Percentiles rank a stretch among this genome's conserved stretches.
Evolutionary conservation across 2,113 vertebrate species (phyloP).

Genomic region (Benitochromis conjunctus): DNA sequence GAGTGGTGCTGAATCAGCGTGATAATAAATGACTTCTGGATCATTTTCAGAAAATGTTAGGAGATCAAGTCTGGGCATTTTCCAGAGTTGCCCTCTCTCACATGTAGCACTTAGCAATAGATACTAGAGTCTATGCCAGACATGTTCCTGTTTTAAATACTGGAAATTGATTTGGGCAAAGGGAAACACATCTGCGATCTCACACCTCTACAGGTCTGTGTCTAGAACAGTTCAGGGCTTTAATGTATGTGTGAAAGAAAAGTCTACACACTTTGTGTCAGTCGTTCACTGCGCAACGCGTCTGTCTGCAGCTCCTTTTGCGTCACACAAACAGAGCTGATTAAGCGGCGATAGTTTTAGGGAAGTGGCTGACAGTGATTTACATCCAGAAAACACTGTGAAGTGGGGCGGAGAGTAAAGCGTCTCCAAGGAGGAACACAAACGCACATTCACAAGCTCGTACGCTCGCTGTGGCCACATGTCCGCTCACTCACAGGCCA

Average conservation of each 20-base stretch:
- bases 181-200: neutral
- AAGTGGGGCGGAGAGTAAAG: conserved; percentile 67
- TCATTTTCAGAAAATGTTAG: neutral
- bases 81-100: neutral
- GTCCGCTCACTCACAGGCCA: conserved; percentile 67
- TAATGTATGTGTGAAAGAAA: neutral
- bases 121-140: neutral
- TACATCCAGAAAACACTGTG: conserved; percentile 52
- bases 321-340: conserved; percentile 22
- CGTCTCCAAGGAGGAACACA: conserved; percentile 64
- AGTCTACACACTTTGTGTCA: neutral
- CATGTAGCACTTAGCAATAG: neutral
- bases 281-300: neutral
- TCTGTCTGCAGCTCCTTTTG: neutral
- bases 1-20: conserved; percentile 2
- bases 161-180: neutral
- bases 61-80: neutral
- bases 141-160: neutral
- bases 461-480: conserved; percentile 54
- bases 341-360: conserved; percentile 29
- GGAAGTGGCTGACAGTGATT: conserved; percentile 41
- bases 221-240: neutral
- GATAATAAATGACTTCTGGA: neutral
- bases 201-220: neutral
- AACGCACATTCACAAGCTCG: conserved; percentile 27